These are phyloP conservation scores for Fundulus diaphanus DNA, from an alignment of 2,797 vertebrate species.

Conservation along the genomic window DNA sequence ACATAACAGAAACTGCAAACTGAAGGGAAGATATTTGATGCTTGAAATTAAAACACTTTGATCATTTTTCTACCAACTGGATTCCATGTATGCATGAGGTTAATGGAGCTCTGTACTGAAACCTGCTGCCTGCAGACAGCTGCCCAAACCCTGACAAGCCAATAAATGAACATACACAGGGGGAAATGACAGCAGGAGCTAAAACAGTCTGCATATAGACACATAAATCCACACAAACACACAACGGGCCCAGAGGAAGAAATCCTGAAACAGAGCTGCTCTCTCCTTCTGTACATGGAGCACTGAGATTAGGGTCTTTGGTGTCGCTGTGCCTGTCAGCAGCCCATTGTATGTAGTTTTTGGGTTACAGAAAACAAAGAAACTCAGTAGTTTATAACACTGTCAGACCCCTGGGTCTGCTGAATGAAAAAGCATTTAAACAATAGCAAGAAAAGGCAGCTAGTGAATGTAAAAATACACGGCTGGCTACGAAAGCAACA, in stretches of 20 bases:
- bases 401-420: neutral
- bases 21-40: slow-evolving; percentile 2
- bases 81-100: too few relatives aligned
- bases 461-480: neutral
- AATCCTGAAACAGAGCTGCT: neutral
- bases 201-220: neutral
- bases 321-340: neutral
- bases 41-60: slow-evolving; percentile 13
- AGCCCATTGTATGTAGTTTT: neutral
- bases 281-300: neutral
- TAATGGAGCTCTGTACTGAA: too few relatives aligned
- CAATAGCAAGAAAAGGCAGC: neutral
- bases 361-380: too few relatives aligned
- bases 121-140: slow-evolving; percentile 64
- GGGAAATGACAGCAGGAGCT: slow-evolving; percentile 12
- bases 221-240: neutral
- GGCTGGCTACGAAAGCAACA: neutral
- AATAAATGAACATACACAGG: neutral
- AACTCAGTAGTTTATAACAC: too few relatives aligned
- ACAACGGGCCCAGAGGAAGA: slow-evolving; percentile 13
- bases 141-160: slow-evolving; percentile 62
- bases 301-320: neutral
- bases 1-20: neutral
- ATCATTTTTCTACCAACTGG: too few relatives aligned
- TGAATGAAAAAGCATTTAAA: neutral